These are phyloP conservation scores for Aphelenchoides fujianensis DNA, from an alignment of 1,140 invertebrate species.

Conservation along the genomic window DNA sequence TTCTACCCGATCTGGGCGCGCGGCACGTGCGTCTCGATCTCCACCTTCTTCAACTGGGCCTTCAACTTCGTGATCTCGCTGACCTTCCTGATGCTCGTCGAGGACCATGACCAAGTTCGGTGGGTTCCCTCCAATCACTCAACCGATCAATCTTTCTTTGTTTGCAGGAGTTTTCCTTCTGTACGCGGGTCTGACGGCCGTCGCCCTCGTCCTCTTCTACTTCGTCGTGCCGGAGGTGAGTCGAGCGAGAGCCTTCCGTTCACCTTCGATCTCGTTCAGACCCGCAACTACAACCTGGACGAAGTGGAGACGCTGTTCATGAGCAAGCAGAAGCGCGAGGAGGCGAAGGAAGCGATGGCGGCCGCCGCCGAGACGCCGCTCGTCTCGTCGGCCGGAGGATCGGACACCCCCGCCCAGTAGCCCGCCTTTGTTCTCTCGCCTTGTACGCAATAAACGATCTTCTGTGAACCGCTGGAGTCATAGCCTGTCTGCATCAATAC, in stretches of 20 bases:
- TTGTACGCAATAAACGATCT: too few relatives aligned
- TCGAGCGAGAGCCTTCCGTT: constrained; percentile 72
- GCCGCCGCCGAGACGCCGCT: too few relatives aligned
- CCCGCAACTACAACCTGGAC: constrained; percentile 67
- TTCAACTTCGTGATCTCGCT: constrained; percentile 70
- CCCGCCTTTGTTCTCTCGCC: too few relatives aligned
- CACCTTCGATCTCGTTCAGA: too few relatives aligned
- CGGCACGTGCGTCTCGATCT: constrained; percentile 67
- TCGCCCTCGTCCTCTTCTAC: constrained; percentile 76
- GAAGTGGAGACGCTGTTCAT: constrained; percentile 70
- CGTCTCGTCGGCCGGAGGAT: too few relatives aligned
- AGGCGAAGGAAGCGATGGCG: too few relatives aligned
- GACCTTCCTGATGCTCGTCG: constrained; percentile 67
- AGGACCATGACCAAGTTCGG: constrained; percentile 62
- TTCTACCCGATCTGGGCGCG: constrained; percentile 70
- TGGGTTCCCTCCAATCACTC: constrained; percentile 15
- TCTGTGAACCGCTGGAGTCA: too few relatives aligned
- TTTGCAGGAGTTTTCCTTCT: constrained; percentile 57
- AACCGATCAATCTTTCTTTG: neutral
- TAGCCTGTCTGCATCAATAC: too few relatives aligned
- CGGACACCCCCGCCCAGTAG: too few relatives aligned
- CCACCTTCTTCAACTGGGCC: constrained; percentile 69
- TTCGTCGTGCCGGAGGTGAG: constrained; percentile 80
- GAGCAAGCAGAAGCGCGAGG: constrained; percentile 34
- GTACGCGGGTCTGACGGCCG: constrained; percentile 69